phyloP scores from a whole-genome alignment of 2,113 vertebrate genomes.

The Otis tarda region DNA sequence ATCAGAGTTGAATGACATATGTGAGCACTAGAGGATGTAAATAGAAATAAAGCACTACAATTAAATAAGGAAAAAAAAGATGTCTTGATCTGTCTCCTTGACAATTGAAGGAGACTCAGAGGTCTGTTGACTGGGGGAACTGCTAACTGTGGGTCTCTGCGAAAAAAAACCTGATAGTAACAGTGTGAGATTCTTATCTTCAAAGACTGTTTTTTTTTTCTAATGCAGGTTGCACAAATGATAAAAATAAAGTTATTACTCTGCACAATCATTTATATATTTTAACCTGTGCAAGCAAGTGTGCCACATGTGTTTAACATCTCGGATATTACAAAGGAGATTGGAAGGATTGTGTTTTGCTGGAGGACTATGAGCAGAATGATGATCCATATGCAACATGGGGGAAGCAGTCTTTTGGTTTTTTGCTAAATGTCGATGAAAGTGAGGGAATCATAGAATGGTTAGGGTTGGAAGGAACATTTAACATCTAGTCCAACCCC shows the following conservation, averaged over 20 bases:
- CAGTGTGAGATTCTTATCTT: not conserved
- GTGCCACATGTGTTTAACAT: not conserved
- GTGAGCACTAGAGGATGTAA: not conserved
- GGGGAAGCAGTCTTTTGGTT: not conserved
- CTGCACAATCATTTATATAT: not conserved
- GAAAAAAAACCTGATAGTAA: not conserved
- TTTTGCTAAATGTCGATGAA: not conserved
- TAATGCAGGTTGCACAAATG: not conserved
- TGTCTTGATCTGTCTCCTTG: not conserved
- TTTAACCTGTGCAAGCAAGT: not conserved
- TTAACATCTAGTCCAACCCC: too few species aligned
- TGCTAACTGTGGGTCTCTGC: not conserved
- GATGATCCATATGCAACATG: not conserved
- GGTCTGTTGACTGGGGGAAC: not conserved
- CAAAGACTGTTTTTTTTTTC: not conserved
- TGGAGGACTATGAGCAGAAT: not conserved
- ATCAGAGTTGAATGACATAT: not conserved
- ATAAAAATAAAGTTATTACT: not conserved
- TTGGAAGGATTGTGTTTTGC: not conserved
- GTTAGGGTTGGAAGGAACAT: too few species aligned
- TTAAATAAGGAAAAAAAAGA: not conserved
- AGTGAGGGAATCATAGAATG: not conserved
- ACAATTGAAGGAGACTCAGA: not conserved
- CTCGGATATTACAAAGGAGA: not conserved
- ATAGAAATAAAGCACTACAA: not conserved